Conservation (phyloP, 2,113 vertebrate genomes). For the Falco punctatus region DNA sequence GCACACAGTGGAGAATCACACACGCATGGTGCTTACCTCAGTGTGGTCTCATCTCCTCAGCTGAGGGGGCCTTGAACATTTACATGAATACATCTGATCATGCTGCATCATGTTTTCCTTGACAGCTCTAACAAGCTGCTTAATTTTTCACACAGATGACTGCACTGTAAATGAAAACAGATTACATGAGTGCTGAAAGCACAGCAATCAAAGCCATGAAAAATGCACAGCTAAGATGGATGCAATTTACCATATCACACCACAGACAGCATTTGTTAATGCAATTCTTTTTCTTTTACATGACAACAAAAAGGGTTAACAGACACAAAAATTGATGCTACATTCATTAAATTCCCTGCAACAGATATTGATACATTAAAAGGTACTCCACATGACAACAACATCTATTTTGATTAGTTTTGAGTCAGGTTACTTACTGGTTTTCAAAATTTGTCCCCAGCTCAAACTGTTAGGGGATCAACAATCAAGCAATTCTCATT, state of each 20-base stretch:
- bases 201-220: neutral
- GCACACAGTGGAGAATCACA: neutral
- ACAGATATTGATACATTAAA: neutral
- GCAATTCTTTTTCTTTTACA: neutral
- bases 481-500: neutral
- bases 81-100: neutral
- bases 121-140: neutral
- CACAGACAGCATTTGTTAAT: neutral
- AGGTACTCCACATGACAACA: neutral
- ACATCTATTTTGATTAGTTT: neutral
- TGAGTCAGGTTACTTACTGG: neutral
- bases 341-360: neutral
- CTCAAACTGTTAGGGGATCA: neutral
- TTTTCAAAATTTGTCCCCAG: neutral
- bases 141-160: neutral
- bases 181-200: neutral
- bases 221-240: neutral
- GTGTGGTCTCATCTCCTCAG: neutral
- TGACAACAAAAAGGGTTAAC: neutral
- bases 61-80: neutral
- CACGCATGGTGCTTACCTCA: neutral
- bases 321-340: neutral
- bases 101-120: neutral
- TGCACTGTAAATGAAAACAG: neutral
- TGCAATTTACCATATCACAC: neutral